Evolutionary conservation across 1,140 invertebrate species (phyloP).

Genomic region (Gonioctena quinquepunctata): DNA sequence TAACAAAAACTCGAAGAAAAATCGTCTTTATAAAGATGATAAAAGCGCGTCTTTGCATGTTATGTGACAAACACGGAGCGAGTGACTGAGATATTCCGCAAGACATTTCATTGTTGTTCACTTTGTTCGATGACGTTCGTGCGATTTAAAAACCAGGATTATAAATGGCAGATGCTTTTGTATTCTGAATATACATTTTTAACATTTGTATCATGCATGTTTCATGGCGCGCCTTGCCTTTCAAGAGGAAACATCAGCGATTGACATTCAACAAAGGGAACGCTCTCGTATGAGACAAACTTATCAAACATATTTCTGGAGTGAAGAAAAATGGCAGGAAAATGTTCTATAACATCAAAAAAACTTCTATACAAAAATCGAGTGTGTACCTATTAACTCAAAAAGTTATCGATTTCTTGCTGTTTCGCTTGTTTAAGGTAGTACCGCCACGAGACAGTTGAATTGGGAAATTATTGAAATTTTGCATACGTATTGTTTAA

Average conservation of each 20-base stretch:
- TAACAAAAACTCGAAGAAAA: slow-evolving; percentile 53
- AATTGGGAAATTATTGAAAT: too few species aligned
- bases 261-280: background rate
- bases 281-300: slow-evolving; percentile 1
- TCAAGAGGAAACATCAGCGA: background rate
- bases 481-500: too few species aligned
- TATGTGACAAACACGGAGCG: slow-evolving; percentile 52
- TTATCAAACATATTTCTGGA: background rate
- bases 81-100: slow-evolving; percentile 53
- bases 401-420: too few species aligned
- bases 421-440: too few species aligned
- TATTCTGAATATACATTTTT: slow-evolving; percentile 50
- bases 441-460: too few species aligned
- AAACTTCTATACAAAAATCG: too few species aligned
- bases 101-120: slow-evolving; percentile 53
- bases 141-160: slow-evolving; percentile 44
- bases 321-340: too few species aligned
- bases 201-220: slow-evolving; percentile 49
- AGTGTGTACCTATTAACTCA: too few species aligned
- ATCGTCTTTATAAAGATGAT: slow-evolving; percentile 55
- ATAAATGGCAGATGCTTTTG: slow-evolving; percentile 50
- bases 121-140: slow-evolving; percentile 48
- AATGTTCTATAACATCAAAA: too few species aligned
- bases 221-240: slow-evolving; percentile 13
- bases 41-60: slow-evolving; percentile 55